These are phyloP conservation scores for Siderastrea radians DNA, from an alignment of 92 coral and sea anemone genomes.

Conservation along the genomic window DNA sequence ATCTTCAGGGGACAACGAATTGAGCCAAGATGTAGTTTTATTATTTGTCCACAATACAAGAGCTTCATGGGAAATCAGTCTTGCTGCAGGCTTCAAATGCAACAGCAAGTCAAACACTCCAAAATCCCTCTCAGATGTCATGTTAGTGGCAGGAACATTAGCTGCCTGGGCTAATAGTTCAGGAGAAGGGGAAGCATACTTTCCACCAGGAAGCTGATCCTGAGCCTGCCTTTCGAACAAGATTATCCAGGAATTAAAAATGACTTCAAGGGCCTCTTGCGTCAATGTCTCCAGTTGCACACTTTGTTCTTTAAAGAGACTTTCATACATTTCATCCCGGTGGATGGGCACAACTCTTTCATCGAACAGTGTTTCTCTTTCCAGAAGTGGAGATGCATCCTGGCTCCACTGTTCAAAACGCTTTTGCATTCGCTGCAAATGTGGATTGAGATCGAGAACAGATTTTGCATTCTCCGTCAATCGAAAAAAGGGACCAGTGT, in stretches of 20 bases:
- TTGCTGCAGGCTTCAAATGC: constrained; percentile 9
- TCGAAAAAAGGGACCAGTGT: constrained; percentile 42
- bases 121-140: constrained; percentile 40
- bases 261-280: constrained; percentile 46
- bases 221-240: constrained; percentile 14
- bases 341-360: constrained; percentile 32
- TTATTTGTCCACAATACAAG: constrained; percentile 50
- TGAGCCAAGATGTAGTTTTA: constrained; percentile 20
- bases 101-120: background rate
- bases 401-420: constrained; percentile 13
- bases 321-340: constrained; percentile 34
- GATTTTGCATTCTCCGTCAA: constrained; percentile 23
- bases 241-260: constrained; percentile 40
- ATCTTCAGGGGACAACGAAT: constrained; percentile 13
- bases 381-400: constrained; percentile 22
- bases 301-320: constrained; percentile 32
- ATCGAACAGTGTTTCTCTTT: constrained; percentile 34
- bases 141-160: constrained; percentile 44
- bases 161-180: constrained; percentile 38
- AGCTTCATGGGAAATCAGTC: constrained; percentile 29
- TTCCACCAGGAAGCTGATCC: constrained; percentile 40
- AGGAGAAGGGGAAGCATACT: constrained; percentile 32
- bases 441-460: constrained; percentile 43
- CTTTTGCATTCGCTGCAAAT: constrained; percentile 34
- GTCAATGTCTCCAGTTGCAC: constrained; percentile 41